Percentiles rank a stretch among this genome's conserved stretches.
Conservation (phyloP, 2,888 invertebrate species). For the Spicauda simplicius region DNA sequence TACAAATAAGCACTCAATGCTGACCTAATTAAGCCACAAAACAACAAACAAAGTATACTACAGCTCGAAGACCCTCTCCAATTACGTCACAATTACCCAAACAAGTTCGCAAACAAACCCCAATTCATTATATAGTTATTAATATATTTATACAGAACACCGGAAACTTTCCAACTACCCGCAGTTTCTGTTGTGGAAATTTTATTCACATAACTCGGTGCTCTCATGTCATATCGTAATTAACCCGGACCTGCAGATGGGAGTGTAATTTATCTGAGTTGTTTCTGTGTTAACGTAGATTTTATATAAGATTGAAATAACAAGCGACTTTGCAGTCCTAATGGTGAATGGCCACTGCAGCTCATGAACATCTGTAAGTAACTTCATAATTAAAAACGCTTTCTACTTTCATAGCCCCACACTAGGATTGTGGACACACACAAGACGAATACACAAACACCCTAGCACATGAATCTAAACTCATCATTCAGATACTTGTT, state of each 20-base stretch:
- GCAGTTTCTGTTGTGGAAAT: neutral
- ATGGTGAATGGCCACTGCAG: too few species aligned
- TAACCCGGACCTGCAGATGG: neutral
- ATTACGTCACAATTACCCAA: constrained; percentile 6
- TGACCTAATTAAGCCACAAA: neutral
- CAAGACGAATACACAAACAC: too few species aligned
- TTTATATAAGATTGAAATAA: too few species aligned
- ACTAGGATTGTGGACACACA: too few species aligned
- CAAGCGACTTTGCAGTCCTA: too few species aligned
- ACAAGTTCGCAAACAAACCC: neutral
- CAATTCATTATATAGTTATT: neutral
- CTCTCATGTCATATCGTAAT: neutral
- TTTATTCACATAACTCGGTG: neutral
- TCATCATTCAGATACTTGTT: too few species aligned
- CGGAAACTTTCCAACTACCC: neutral
- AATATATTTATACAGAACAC: neutral
- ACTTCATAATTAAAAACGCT: too few species aligned
- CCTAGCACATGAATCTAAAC: too few species aligned
- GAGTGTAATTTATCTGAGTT: too few species aligned
- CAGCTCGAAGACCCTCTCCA: neutral
- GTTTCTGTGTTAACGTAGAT: too few species aligned
- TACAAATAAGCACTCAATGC: neutral
- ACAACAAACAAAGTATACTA: neutral
- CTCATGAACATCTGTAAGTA: too few species aligned
- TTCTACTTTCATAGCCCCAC: too few species aligned